Evolutionary conservation across 2,888 invertebrate species (phyloP), one percentile per base, ranked within the genome.

Genomic region (Oligia fasciuncula): DNA sequence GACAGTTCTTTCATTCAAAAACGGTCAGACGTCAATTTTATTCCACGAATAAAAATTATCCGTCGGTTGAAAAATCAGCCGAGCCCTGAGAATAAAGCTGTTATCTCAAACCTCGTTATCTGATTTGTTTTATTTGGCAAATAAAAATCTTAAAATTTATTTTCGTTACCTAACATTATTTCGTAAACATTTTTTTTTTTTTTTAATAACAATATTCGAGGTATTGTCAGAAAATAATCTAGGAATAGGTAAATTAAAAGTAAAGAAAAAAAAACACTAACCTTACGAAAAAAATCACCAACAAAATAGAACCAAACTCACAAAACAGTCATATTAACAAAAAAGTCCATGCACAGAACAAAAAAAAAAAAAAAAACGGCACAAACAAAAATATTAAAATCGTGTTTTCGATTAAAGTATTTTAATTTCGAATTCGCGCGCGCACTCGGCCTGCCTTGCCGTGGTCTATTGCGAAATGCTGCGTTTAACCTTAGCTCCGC

Each of bases 391-490:
- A 66, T 9, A 60, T 13, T 67, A 54, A 74, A 75, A 70, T 67
- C 60, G 68, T 77, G 68, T 63, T 74, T 60, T 76, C 75, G 76
- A 78, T 76, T 81, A 76, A 79, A 82, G 6, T 69, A 84, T 82
- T 84, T 76, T n/a, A 83, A 81, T 79, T 85, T 85, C 79, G 85
- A 80, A 80, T 86, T 76, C 79, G 85, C 87, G 79, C 83, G 89
- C 89, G 89, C 85, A 81, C 77, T 49, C 86, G 87, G 84, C 81
- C 73, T 79, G 72, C 79, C 69, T 73, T 82, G 80, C 78, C 83
- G 84, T 73, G 75, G 78, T 80, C 78, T 79, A 81, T 89, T 89
- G 89, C 89, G 89, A 90, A 89, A 90, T 88, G 87, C 81, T 79
- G 76, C 75, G 79, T 83, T 79, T 90, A 90, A 89, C 90, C 90